These are phyloP conservation scores for Epinotia demarniana DNA, from an alignment of 2,888 invertebrate genomes.

Conservation along the genomic window DNA sequence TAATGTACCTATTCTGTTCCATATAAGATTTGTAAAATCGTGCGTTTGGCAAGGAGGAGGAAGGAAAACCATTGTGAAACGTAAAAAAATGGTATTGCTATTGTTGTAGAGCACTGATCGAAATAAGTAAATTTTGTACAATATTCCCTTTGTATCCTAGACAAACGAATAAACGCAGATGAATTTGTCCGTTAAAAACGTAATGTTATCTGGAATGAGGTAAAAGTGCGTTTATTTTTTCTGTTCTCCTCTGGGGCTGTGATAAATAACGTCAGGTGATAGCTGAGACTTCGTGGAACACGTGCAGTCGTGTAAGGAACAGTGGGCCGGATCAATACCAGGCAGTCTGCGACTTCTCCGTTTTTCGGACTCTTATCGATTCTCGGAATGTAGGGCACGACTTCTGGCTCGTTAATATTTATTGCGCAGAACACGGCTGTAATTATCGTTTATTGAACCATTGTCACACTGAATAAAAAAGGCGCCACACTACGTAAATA, in stretches of 20 bases:
- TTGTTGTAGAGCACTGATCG: no score
- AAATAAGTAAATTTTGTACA: no score
- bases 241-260: neutral
- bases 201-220: no score
- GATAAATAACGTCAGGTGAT: neutral
- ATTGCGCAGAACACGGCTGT: constrained; percentile 57
- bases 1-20: no score
- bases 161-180: no score
- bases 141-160: no score
- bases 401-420: constrained; percentile 71
- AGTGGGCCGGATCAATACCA: constrained; percentile 56
- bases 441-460: constrained; percentile 53
- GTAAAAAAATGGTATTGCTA: no score
- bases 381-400: constrained; percentile 71
- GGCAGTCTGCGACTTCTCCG: constrained; percentile 56
- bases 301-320: constrained; percentile 1
- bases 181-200: no score
- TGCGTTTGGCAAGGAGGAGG: no score
- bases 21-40: no score
- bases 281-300: neutral
- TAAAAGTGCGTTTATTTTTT: no score
- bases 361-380: constrained; percentile 69
- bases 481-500: neutral
- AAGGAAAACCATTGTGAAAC: no score
- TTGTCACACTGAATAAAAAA: constrained; percentile 33